Evolutionary conservation across 2,888 invertebrate species (phyloP).

Genomic region (Lypha dubia): DNA sequence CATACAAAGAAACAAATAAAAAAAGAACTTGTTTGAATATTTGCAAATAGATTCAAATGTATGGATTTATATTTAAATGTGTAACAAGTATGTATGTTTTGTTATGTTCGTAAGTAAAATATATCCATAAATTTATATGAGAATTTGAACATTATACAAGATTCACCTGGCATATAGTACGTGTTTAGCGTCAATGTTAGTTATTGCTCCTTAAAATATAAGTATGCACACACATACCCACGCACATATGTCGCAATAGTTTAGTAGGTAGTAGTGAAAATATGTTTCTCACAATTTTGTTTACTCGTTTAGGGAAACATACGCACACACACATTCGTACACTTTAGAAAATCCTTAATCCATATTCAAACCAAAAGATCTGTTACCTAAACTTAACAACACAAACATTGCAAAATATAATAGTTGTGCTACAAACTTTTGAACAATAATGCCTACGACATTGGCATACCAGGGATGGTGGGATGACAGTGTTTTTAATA

Average conservation of each 20-base stretch:
- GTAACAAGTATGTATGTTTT: slow-evolving; percentile 12
- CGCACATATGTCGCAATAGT: slow-evolving; percentile 6
- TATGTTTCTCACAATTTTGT: slow-evolving; percentile 36
- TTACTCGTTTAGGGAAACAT: slow-evolving; percentile 4
- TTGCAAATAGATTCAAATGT: slow-evolving; percentile 62
- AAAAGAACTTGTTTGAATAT: slow-evolving; percentile 37
- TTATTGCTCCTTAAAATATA: slow-evolving; percentile 9
- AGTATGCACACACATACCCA: background rate
- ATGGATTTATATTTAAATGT: slow-evolving; percentile 53
- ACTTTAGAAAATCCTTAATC: slow-evolving; percentile 67
- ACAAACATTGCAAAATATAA: slow-evolving; percentile 43
- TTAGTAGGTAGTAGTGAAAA: slow-evolving; percentile 53
- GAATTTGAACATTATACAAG: slow-evolving; percentile 49
- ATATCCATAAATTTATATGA: slow-evolving; percentile 59
- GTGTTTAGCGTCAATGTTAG: slow-evolving; percentile 37
- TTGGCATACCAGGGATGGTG: slow-evolving; percentile 15
- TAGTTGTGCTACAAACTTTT: slow-evolving; percentile 45
- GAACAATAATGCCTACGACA: slow-evolving; percentile 24
- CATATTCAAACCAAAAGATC: slow-evolving; percentile 69
- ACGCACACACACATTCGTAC: slow-evolving; percentile 8
- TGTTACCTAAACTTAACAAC: slow-evolving; percentile 70
- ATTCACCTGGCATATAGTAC: slow-evolving; percentile 54
- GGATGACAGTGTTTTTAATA: background rate
- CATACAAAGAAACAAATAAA: background rate
- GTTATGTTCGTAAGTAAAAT: slow-evolving; percentile 26